Evolutionary conservation across 2,888 invertebrate genomes (phyloP), one percentile per base, ranked within the genome.

Genomic region (Temnothorax ravouxi): DNA sequence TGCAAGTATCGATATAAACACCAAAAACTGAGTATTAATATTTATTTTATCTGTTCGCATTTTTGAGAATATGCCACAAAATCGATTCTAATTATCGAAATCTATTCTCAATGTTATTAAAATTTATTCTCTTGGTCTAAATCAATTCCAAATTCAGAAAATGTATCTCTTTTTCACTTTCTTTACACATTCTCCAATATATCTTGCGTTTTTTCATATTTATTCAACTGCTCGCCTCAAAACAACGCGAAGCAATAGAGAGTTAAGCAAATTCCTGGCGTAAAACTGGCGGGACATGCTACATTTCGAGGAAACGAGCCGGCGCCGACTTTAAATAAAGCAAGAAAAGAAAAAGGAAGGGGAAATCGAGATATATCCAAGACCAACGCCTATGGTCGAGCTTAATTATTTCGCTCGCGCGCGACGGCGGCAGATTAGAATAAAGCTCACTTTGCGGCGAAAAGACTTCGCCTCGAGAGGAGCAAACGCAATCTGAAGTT

Each of bases 361-460:
- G 67, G 67, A 79, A 77, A 86, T 86, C 83, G 84, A 83, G 84
- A 84, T 34, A 61, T 81, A 61, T 82, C 80, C 77, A 41, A 64
- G 76, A 69, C 79, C 54, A 41, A 76, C 62, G 71, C 47, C 64
- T 59, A 76, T 64, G 62, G 80, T 77, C 64, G 79, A 64, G 83
- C 89, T 87, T 87, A 89, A 88, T 89, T 88, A 87, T 89, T 85
- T 89, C 62, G 62, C 47, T 66, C 50, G 83, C 64, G 50, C 75
- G 50, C 75, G 69, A 38, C 34, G 72, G 18, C 54, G 56, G 85
- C 59, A 84, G 87, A 89, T 89, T 89, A 89, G 88, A 88, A 89
- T 89, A 88, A 86, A 89, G 86, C 84, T 83, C 69, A 80, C 66
- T 84, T 77, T 67, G 76, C 79, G 85, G 66, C 50, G 80, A 82